Conservation (phyloP, 2,113 vertebrate genomes). For the Chitala chitala region DNA sequence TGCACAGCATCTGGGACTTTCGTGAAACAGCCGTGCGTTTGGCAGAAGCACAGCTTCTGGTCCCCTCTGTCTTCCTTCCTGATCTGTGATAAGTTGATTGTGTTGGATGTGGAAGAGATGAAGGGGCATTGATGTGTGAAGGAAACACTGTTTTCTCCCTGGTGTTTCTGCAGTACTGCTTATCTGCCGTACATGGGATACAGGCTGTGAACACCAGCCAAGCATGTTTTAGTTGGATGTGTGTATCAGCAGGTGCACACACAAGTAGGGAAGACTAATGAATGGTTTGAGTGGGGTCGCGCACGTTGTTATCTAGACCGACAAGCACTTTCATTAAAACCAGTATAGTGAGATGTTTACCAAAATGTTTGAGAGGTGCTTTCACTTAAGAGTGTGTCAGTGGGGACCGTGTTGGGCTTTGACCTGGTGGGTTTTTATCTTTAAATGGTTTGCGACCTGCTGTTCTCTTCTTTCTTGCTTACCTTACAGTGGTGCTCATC, state of each 20-base stretch:
- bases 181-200: no score
- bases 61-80: background rate
- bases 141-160: background rate
- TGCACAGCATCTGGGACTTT: background rate
- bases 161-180: background rate
- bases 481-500: background rate
- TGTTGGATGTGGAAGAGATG: background rate
- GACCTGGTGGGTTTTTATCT: background rate
- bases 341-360: background rate
- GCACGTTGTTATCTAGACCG: no score
- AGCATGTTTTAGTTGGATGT: no score
- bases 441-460: background rate
- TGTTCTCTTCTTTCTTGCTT: background rate
- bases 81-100: conserved; percentile 4
- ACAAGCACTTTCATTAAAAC: background rate
- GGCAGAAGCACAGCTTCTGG: background rate
- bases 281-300: no score
- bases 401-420: background rate
- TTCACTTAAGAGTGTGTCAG: background rate
- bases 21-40: background rate
- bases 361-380: background rate
- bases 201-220: no score
- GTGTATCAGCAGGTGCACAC: no score
- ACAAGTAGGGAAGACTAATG: no score
- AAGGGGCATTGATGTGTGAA: background rate